Percentiles rank a stretch among this genome's conserved stretches.
These are phyloP conservation scores for Myzus persicae DNA, from an alignment of 1,140 invertebrate species.

Conservation along the genomic window DNA sequence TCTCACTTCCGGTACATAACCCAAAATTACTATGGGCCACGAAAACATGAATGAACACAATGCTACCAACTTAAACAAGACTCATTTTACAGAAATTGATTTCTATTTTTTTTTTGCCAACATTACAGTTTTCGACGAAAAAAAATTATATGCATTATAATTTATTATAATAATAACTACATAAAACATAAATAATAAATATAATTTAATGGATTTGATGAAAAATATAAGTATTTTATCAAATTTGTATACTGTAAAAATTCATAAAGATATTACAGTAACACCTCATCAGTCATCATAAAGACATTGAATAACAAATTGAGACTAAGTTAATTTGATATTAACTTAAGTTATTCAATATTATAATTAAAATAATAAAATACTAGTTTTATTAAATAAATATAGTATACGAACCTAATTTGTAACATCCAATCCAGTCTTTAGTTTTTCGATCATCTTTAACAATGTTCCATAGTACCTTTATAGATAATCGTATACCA, in stretches of 20 bases:
- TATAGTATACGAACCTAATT: constrained; percentile 24
- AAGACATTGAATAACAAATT: neutral
- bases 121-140: constrained; percentile 26
- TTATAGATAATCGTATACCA: constrained; percentile 43
- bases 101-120: constrained; percentile 49
- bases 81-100: constrained; percentile 52
- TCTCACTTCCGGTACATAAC: constrained; percentile 59
- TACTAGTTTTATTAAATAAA: neutral
- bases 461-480: constrained; percentile 41
- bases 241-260: neutral
- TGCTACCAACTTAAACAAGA: constrained; percentile 49
- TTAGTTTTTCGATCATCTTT: constrained; percentile 45
- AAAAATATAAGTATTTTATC: neutral
- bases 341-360: neutral
- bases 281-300: neutral
- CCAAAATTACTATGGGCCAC: constrained; percentile 59
- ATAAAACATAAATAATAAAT: neutral
- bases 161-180: neutral
- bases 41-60: constrained; percentile 58
- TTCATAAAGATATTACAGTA: neutral
- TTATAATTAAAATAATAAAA: neutral
- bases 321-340: neutral
- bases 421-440: constrained; percentile 41
- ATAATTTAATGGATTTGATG: neutral
- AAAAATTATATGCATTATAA: neutral